Evolutionary conservation across 2,113 vertebrate species (phyloP).

Genomic region (human): GRCh38 chr3:196334501-196335000

Average conservation of each 20-base stretch:
- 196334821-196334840: neutral
- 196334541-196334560: no score
- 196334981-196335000: accelerated
- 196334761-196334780: neutral
- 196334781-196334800: neutral
- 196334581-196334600: no score
- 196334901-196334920: neutral
- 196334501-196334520: no score
- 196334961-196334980: accelerated
- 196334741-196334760: neutral
- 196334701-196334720: no score
- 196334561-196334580: no score
- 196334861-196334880: accelerated
- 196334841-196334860: neutral
- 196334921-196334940: accelerated
- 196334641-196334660: no score
- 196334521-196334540: no score
- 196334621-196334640: no score
- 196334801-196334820: neutral
- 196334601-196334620: no score
- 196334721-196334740: no score
- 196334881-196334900: accelerated
- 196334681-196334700: no score
- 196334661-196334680: no score
- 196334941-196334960: neutral